Conservation (phyloP, 1,140 invertebrate genomes). For the Camponotus floridanus region DNA sequence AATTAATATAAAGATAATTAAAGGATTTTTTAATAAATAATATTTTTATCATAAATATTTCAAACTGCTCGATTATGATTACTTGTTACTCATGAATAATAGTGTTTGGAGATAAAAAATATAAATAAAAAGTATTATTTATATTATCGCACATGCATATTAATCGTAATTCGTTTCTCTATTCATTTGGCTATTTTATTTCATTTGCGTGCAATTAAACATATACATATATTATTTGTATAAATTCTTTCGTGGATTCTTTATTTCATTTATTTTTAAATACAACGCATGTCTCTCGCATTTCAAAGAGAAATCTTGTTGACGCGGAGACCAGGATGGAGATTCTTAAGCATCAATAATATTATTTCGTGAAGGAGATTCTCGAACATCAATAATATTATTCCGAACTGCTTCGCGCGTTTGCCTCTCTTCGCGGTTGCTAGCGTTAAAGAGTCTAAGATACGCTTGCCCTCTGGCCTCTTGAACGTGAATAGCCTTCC, state of each 20-base stretch:
- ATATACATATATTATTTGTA: slow-evolving; percentile 14
- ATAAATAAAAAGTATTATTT: not conserved
- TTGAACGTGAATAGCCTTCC: slow-evolving; percentile 48
- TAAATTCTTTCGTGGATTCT: not conserved
- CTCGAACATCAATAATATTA: slow-evolving; percentile 59
- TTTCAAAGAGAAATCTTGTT: slow-evolving; percentile 2
- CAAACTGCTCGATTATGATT: not conserved
- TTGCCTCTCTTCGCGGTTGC: slow-evolving; percentile 46
- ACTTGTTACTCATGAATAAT: not conserved
- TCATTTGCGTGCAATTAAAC: slow-evolving; percentile 33
- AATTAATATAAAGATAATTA: not conserved
- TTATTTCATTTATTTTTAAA: slow-evolving; percentile 23
- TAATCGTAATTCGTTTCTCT: slow-evolving; percentile 15
- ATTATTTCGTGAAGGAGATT: slow-evolving; percentile 54
- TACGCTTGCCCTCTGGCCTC: slow-evolving; percentile 49
- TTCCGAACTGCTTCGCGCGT: slow-evolving; percentile 44
- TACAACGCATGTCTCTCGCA: slow-evolving; percentile 3
- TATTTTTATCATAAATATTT: not conserved
- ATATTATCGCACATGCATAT: not conserved
- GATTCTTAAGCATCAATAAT: slow-evolving; percentile 53
- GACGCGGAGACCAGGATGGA: slow-evolving; percentile 3
- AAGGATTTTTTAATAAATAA: not conserved
- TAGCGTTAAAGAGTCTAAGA: slow-evolving; percentile 57
- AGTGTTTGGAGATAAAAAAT: not conserved
- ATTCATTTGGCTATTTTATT: slow-evolving; percentile 11